A percentile compares a stretch with the other conserved stretches of the same genome.
These are phyloP conservation scores for Palaemon carinicauda DNA, from an alignment of 1,140 invertebrate genomes.

Conservation along the genomic window DNA sequence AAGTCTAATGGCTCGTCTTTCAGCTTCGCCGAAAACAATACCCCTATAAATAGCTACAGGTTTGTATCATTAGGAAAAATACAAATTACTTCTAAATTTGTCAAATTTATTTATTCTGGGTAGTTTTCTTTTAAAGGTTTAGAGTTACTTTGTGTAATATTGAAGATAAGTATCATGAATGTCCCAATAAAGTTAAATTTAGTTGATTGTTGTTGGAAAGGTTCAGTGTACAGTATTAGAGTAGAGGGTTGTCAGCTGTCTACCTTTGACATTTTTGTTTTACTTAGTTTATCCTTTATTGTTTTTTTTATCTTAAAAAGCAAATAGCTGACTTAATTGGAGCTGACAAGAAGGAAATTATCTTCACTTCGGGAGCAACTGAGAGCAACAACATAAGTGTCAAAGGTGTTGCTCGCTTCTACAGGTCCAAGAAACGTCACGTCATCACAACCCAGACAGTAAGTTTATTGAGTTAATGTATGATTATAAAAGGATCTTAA, in stretches of 20 bases:
- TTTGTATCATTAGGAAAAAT: too few species aligned
- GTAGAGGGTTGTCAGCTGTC: neutral
- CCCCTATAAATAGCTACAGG: too few species aligned
- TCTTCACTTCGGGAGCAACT: slow-evolving; percentile 98
- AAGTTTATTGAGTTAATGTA: slow-evolving; percentile 64
- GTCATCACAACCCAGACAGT: slow-evolving; percentile 98
- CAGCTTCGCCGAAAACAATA: too few species aligned
- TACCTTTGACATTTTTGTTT: neutral
- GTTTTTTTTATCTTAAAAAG: slow-evolving; percentile 63
- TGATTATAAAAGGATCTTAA: too few species aligned
- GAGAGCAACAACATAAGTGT: slow-evolving; percentile 98
- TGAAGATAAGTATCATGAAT: too few species aligned
- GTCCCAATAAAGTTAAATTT: too few species aligned
- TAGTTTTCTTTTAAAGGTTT: neutral
- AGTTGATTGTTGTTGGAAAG: too few species aligned
- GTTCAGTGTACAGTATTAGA: too few species aligned
- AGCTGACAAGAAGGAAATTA: slow-evolving; percentile 97
- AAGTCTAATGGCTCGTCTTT: too few species aligned
- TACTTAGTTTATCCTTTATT: neutral
- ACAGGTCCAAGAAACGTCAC: slow-evolving; percentile 93
- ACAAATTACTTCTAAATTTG: neutral
- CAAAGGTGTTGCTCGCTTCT: slow-evolving; percentile 97
- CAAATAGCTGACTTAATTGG: slow-evolving; percentile 92
- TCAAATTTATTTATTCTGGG: neutral
- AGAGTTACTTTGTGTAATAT: too few species aligned